Base-by-base conservation (phyloP, 2,888 invertebrate genomes). In the Julus scanicus region DNA sequence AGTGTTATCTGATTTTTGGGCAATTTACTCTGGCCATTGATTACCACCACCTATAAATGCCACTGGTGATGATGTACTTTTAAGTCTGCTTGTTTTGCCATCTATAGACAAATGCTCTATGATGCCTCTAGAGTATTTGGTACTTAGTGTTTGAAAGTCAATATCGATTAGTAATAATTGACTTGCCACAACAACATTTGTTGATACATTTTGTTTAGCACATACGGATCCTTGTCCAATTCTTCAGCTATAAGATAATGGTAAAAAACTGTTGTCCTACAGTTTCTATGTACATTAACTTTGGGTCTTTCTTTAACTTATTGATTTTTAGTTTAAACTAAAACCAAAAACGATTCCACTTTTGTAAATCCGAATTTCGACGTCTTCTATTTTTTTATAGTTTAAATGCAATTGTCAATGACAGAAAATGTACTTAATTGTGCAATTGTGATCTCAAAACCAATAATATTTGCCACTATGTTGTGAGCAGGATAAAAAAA, bases 81-180 rank as follows among this genome's bases (percentile, higher is more conserved):
- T 8, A 44, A 8, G 44, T 44, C 44, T 5, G 44, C 44, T 44
- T 44, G 44, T 44, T 44, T 8, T 44, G 6, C 44, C 44, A 44
- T 44, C 0, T 44, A 8, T 44, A 2, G 8, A 44, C 44, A 8
- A 44, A 44, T 44, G 44, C 44, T 44, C 44, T 44, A 44, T 44
- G 44, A 1, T 8, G 44, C 44, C 44, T 8, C 44, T 44, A 8
- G 44, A 44, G 44, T 8, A 5, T 44, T 44, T 44, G 44, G 44
- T 29, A 44, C 44, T 44, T 8, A 44, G 71, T 71, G 53, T 71
- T n/a, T 17, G 63, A n/a, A 71, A 71, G 71, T 5, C 17, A n/a
- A 20, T 71, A 29, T 71, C 57, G 57, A 71, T 71, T 20, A 29
- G n/a, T 71, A 29, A 71, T 71, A 71, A 71, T 71, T 71, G 20